Percentiles rank a stretch among this genome's conserved stretches.
These are phyloP conservation scores for Thera obeliscata DNA, from an alignment of 2,888 invertebrate genomes.

Conservation along the genomic window DNA sequence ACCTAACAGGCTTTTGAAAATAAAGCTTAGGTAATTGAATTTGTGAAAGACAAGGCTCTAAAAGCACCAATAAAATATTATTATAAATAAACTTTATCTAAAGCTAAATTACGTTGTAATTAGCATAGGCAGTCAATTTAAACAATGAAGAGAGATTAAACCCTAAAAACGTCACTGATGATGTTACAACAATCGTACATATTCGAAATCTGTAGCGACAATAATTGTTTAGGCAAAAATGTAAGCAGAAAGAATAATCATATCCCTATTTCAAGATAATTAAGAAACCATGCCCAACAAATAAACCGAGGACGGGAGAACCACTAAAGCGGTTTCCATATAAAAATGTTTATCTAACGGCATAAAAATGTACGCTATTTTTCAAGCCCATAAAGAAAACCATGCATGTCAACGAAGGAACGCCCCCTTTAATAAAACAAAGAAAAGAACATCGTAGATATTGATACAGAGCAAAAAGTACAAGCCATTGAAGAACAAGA, in stretches of 20 bases:
- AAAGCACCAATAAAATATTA: neutral
- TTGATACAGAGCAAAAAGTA: slow-evolving; percentile 7
- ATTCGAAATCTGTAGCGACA: no score
- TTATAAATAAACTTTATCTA: no score
- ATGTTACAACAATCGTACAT: neutral
- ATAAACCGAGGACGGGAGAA: slow-evolving; percentile 22
- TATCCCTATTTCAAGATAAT: slow-evolving; percentile 17
- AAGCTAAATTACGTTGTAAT: no score
- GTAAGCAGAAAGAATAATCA: neutral
- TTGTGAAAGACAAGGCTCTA: neutral
- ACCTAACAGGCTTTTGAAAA: neutral
- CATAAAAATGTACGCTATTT: slow-evolving; percentile 43
- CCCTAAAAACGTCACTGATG: no score
- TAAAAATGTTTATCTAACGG: slow-evolving; percentile 37
- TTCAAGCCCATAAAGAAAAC: slow-evolving; percentile 41
- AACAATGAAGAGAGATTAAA: no score
- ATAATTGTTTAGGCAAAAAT: no score
- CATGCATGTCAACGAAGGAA: slow-evolving; percentile 41
- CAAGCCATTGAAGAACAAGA: neutral
- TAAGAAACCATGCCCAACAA: slow-evolving; percentile 23
- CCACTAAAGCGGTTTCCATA: slow-evolving; percentile 29
- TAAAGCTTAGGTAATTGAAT: neutral
- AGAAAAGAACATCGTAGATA: slow-evolving; percentile 25
- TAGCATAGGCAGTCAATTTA: no score
- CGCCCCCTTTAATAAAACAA: slow-evolving; percentile 44